Conservation (phyloP, 1,140 invertebrate genomes). For the Eulimnadia texana region DNA sequence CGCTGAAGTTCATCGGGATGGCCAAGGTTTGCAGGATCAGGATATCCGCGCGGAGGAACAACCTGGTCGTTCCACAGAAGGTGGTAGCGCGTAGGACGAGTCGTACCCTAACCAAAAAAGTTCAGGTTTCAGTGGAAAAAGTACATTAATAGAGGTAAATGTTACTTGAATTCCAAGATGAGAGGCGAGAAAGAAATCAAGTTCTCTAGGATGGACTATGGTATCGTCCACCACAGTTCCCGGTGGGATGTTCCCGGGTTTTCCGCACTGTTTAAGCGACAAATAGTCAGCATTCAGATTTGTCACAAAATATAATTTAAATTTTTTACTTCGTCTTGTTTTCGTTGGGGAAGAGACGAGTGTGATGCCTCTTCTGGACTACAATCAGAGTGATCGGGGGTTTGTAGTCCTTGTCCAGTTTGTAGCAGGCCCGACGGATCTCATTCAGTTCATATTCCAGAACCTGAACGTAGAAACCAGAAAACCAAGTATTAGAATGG, state of each 20-base stretch:
- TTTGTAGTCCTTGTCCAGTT: conserved; percentile 33
- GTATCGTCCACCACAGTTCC: conserved; percentile 67
- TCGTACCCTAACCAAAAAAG: conserved; percentile 54
- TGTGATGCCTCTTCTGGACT: conserved; percentile 84
- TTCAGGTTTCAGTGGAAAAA: neutral
- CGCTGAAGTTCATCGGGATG: conserved; percentile 61
- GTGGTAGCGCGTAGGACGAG: conserved; percentile 75
- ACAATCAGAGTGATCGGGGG: conserved; percentile 66
- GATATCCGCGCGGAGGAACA: too few relatives aligned
- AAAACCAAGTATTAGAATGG: too few relatives aligned
- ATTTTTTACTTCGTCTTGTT: conserved; percentile 27
- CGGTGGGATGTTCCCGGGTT: conserved; percentile 42
- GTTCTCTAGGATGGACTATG: conserved; percentile 63
- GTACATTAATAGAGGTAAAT: too few relatives aligned
- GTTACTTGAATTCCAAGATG: conserved; percentile 50
- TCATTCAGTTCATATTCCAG: conserved; percentile 43
- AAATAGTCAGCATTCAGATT: neutral
- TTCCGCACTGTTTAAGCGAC: conserved; percentile 15
- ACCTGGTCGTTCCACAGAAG: conserved; percentile 63
- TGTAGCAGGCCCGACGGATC: conserved; percentile 47
- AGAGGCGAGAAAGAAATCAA: conserved; percentile 72
- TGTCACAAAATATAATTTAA: conserved; percentile 11
- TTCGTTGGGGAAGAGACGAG: conserved; percentile 43
- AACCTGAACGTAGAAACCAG: too few relatives aligned
- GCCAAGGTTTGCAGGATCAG: too few relatives aligned